Percentiles rank a stretch among this genome's conserved stretches.
phyloP scores from a whole-genome alignment of 2,888 invertebrate genomes.

The Parnassius apollo region DNA sequence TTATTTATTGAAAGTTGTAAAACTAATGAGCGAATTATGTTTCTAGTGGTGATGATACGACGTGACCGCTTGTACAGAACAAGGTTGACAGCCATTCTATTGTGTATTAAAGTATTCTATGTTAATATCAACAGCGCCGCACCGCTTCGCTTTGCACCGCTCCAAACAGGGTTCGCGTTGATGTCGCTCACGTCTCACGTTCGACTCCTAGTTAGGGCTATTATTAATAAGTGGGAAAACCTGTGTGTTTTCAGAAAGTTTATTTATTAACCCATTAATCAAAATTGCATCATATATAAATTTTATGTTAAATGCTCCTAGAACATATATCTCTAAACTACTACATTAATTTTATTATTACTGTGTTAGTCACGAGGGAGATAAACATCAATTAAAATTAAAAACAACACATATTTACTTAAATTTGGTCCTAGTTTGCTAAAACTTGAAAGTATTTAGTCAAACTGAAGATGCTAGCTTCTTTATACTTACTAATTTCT shows the following conservation, averaged over 20 bases:
- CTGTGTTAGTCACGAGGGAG: slow-evolving; percentile 63
- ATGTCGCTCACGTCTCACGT: no score
- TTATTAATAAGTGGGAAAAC: not conserved
- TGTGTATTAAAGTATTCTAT: no score
- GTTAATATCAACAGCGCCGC: no score
- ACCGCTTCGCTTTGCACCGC: no score
- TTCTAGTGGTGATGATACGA: no score
- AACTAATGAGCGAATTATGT: no score
- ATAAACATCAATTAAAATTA: slow-evolving; percentile 72
- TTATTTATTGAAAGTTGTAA: no score
- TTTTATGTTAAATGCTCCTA: slow-evolving; percentile 77
- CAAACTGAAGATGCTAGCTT: slow-evolving; percentile 9
- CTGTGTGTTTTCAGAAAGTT: slow-evolving; percentile 55
- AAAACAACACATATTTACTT: slow-evolving; percentile 63
- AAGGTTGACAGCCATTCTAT: no score
- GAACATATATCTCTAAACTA: slow-evolving; percentile 71
- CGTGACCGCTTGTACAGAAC: no score
- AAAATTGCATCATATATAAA: slow-evolving; percentile 72
- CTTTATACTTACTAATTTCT: slow-evolving; percentile 4
- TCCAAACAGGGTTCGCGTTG: no score
- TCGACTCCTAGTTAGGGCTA: no score
- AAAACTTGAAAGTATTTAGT: slow-evolving; percentile 36
- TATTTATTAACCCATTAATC: slow-evolving; percentile 74
- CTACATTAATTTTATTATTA: slow-evolving; percentile 55
- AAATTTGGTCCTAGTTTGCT: slow-evolving; percentile 69